Base-by-base conservation (phyloP, 2,113 vertebrate species). In the Lamprotornis superbus region DNA sequence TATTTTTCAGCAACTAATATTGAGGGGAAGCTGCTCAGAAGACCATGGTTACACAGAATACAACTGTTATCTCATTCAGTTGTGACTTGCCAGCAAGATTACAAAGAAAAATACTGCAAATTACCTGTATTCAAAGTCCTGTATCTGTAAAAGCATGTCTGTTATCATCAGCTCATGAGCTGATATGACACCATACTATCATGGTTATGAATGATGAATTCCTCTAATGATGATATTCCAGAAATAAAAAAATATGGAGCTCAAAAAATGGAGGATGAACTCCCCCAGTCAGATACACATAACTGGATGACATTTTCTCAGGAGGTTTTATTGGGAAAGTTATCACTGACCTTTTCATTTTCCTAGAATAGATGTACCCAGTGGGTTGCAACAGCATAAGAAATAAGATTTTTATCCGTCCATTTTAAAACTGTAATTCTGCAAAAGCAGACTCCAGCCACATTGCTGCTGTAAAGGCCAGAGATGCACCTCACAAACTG, bases 311-410 rank as follows among this genome's bases (percentile, higher is more conserved):
- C 94, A 94, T 97, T 96, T 97, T 94, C 84, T 87, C 77, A 37
- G 87, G 82, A 87, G 12, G 27, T 83, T 95, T 91, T 91, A 95
- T 94, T 64, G 89, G 84, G 87, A 95, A 94, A 89, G 87, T 87
- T 91, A 94, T 53, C 80, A 90, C 57, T 94, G 96, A 95, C 94
- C 95, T 96, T 95, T 96, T 95, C 91, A 95, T 95, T 94, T 95
- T 94, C 87, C 74, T 93, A 82, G 81, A 93, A 93, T 11, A 97
- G 94, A 94, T 52, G 59, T 75, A 94, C 87, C 57, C 81, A 94
- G 81, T 91, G 50, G 91, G 70, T 57, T 96, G 81, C 74, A 96
- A 89, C 63, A 82, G 93, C 87, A 87, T 95, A 96, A 89, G 80
- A 95, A 95, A 70, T 64, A 92, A 87, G 89, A 84, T 71, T 96